Conservation (phyloP, 1,140 invertebrate species). For the Orchestia grillus region DNA sequence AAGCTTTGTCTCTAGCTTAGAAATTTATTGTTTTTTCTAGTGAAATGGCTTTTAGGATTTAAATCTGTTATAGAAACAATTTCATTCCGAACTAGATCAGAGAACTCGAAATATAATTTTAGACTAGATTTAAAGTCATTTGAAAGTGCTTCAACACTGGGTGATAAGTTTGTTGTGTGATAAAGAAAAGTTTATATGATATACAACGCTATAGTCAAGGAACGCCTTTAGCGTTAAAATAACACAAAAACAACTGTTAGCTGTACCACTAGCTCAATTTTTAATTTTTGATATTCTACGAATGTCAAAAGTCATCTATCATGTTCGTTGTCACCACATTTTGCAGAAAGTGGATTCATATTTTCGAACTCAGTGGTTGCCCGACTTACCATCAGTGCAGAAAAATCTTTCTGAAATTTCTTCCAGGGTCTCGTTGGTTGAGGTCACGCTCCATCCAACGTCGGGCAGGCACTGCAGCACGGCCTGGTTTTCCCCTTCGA, state of each 20-base stretch:
- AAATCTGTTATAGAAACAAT: too few relatives aligned
- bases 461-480: conserved; percentile 4
- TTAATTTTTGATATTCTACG: not conserved
- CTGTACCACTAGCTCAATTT: not conserved
- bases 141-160: too few relatives aligned
- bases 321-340: not conserved
- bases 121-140: too few relatives aligned
- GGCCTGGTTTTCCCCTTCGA: not conserved
- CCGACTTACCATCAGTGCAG: not conserved
- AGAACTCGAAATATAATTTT: too few relatives aligned
- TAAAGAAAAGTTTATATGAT: too few relatives aligned
- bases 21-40: too few relatives aligned
- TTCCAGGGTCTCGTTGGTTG: conserved; percentile 10
- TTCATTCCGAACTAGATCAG: too few relatives aligned
- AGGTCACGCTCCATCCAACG: not conserved
- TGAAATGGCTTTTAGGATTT: too few relatives aligned
- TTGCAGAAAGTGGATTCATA: not conserved
- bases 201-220: too few relatives aligned
- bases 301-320: not conserved
- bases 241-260: not conserved
- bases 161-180: too few relatives aligned
- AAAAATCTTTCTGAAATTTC: not conserved
- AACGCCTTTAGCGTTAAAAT: too few relatives aligned
- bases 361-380: not conserved
- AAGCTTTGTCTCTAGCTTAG: too few relatives aligned